Percentiles rank a stretch among this genome's conserved stretches.
Evolutionary conservation across 2,888 invertebrate species (phyloP).

Genomic region (Tiliacea citrago): DNA sequence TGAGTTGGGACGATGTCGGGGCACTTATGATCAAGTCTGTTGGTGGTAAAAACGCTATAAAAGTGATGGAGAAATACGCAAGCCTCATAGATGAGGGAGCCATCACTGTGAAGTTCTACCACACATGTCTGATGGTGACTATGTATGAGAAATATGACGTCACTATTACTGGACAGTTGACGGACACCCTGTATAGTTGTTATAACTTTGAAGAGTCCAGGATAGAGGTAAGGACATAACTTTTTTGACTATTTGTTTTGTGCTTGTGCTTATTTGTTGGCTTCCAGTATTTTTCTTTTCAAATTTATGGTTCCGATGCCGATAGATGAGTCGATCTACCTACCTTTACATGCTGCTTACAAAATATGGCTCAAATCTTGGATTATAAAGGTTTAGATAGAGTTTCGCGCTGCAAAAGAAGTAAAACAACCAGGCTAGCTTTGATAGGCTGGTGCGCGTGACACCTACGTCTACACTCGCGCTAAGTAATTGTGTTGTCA

Average conservation of each 20-base stretch:
- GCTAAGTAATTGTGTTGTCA: too few relatives aligned
- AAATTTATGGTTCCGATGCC: not conserved
- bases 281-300: not conserved
- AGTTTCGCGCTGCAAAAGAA: too few relatives aligned
- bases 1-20: conserved; percentile 91
- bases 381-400: too few relatives aligned
- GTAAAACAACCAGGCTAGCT: too few relatives aligned
- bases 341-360: not conserved
- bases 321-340: not conserved
- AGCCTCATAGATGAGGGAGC: conserved; percentile 89
- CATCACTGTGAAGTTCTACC: conserved; percentile 92
- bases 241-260: not conserved
- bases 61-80: conserved; percentile 90
- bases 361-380: not conserved
- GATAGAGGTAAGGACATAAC: conserved; percentile 78
- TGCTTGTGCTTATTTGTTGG: not conserved
- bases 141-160: conserved; percentile 85
- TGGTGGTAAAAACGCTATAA: conserved; percentile 90
- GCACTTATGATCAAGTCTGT: conserved; percentile 91
- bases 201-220: conserved; percentile 83
- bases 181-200: conserved; percentile 83
- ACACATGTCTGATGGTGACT: conserved; percentile 88
- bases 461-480: too few relatives aligned
- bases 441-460: too few relatives aligned
- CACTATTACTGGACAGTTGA: conserved; percentile 77